Evolutionary conservation across 2,113 vertebrate genomes (phyloP).

Genomic region (Actenoides lindsayi): DNA sequence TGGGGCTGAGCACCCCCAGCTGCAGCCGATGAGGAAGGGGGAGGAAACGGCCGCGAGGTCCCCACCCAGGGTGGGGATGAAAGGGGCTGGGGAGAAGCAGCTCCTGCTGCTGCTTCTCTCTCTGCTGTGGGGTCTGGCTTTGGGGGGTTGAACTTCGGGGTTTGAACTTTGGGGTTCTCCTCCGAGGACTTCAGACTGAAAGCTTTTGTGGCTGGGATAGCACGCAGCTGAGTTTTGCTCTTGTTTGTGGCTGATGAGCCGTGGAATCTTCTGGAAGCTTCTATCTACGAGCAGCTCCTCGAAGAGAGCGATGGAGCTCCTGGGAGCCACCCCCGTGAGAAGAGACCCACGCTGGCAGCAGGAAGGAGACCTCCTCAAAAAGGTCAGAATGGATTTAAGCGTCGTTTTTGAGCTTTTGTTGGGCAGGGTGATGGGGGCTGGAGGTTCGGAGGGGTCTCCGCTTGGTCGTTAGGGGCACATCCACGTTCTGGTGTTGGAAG

Average conservation of each 20-base stretch:
- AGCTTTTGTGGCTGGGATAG: rapidly evolving
- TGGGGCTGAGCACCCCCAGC: too few species aligned
- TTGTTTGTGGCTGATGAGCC: rapidly evolving
- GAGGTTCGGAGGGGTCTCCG: rapidly evolving
- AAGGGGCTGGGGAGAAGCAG: rapidly evolving
- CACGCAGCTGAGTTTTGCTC: rapidly evolving
- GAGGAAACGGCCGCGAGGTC: too few species aligned
- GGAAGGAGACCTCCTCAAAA: rapidly evolving
- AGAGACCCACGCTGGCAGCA: rapidly evolving
- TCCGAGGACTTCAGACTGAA: rapidly evolving
- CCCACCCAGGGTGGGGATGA: neutral
- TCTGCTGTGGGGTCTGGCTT: rapidly evolving
- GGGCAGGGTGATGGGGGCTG: rapidly evolving
- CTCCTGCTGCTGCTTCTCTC: rapidly evolving
- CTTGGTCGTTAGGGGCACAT: rapidly evolving
- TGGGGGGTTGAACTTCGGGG: rapidly evolving
- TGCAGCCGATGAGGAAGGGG: neutral
- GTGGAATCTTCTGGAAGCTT: rapidly evolving
- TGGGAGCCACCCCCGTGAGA: rapidly evolving
- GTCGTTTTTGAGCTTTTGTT: rapidly evolving
- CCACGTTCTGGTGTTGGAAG: rapidly evolving
- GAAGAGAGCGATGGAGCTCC: rapidly evolving
- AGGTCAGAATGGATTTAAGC: rapidly evolving
- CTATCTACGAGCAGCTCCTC: rapidly evolving
- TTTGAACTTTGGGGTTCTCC: rapidly evolving